These are phyloP conservation scores for Girardia tigrina DNA, from an alignment of 2,888 invertebrate species.

Conservation along the genomic window DNA sequence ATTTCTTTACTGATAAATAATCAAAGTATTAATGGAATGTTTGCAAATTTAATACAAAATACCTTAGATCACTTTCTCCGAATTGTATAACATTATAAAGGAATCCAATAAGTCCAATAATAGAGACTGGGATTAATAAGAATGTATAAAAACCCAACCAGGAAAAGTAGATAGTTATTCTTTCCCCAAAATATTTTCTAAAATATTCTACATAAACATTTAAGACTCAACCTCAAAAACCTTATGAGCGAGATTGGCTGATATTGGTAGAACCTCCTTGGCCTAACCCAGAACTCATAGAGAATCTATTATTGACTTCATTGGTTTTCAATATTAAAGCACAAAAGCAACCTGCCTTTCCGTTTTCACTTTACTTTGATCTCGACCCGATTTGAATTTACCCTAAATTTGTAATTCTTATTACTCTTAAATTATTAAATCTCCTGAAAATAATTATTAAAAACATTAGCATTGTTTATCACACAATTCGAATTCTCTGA, in stretches of 20 bases:
- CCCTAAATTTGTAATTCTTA: no score
- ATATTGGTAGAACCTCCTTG: constrained; percentile 73
- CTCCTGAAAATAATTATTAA: no score
- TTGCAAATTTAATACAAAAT: no score
- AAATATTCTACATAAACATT: no score
- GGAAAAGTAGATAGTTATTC: constrained; percentile 56
- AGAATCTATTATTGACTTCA: constrained; percentile 65
- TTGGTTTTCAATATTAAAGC: no score
- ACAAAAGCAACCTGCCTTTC: no score
- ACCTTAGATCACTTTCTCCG: constrained; percentile 40
- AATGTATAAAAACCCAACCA: constrained; percentile 57
- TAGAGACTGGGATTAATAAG: constrained; percentile 54
- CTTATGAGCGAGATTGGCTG: constrained; percentile 74
- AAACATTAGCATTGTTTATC: no score
- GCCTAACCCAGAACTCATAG: constrained; percentile 80
- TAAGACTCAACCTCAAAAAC: constrained; percentile 40
- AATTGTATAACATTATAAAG: constrained; percentile 53
- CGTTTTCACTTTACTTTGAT: no score
- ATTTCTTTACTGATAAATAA: constrained; percentile 21
- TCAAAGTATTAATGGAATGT: not conserved
- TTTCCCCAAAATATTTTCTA: constrained; percentile 55
- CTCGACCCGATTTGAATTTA: no score
- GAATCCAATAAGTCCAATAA: constrained; percentile 55
- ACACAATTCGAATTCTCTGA: no score
- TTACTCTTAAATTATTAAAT: no score